phyloP scores from a whole-genome alignment of 2,797 vertebrate species.

The Atherinosoma microstoma region DNA sequence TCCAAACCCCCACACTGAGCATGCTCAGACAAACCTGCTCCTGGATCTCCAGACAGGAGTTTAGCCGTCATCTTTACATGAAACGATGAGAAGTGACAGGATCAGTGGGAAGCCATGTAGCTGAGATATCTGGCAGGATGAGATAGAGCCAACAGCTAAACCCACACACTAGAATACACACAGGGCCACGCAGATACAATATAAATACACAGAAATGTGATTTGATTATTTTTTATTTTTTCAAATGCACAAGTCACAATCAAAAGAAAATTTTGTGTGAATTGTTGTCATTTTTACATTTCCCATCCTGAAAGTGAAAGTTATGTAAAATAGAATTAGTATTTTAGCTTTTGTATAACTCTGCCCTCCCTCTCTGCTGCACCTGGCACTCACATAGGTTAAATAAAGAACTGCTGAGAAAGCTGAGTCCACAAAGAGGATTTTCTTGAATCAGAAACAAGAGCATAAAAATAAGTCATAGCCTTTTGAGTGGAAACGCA shows the following conservation, averaged over 20 bases:
- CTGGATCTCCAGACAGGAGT: slow-evolving; percentile 39
- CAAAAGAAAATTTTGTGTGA: neutral
- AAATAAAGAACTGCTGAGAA: slow-evolving; percentile 20
- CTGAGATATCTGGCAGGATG: slow-evolving; percentile 36
- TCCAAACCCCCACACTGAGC: slow-evolving; percentile 51
- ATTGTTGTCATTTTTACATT: neutral
- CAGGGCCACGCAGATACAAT: neutral
- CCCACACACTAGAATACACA: slow-evolving; percentile 24
- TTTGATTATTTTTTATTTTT: neutral
- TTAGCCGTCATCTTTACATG: slow-evolving; percentile 46
- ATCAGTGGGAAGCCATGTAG: slow-evolving; percentile 56
- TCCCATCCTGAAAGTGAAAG: neutral
- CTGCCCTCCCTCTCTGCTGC: neutral
- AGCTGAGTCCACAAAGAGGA: slow-evolving; percentile 10
- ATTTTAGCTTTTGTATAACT: neutral
- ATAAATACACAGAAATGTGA: neutral
- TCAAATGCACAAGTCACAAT: neutral
- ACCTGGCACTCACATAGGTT: neutral
- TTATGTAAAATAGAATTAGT: neutral
- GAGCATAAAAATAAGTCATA: slow-evolving; percentile 1
- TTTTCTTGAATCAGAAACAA: slow-evolving; percentile 5
- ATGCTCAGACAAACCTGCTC: slow-evolving; percentile 48
- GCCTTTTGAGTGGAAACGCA: neutral
- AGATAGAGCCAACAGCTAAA: slow-evolving; percentile 30
- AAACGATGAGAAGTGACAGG: slow-evolving; percentile 59